Conservation (phyloP, 2,888 invertebrate species). For the Conistra vaccinii region DNA sequence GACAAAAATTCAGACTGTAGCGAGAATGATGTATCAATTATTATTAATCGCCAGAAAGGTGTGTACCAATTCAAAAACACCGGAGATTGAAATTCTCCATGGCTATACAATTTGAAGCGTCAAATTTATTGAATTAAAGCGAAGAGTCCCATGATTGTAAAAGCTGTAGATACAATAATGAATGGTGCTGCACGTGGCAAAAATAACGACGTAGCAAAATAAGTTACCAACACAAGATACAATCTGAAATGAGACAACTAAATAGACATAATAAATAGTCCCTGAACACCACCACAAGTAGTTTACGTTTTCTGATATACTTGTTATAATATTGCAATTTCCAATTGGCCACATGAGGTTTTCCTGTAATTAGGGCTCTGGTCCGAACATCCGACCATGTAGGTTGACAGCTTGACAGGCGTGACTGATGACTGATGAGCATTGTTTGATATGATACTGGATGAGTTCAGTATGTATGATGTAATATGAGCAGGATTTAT, state of each 20-base stretch:
- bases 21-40: constrained; percentile 29
- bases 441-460: constrained; percentile 63
- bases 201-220: constrained; percentile 20
- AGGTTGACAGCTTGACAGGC: constrained; percentile 70
- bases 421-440: constrained; percentile 73
- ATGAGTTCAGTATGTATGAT: constrained; percentile 6
- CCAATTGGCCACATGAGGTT: constrained; percentile 73
- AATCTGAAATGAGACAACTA: constrained; percentile 30
- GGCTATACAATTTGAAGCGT: constrained; percentile 29
- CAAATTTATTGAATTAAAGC: constrained; percentile 41
- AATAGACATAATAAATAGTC: constrained; percentile 14
- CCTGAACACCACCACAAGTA: constrained; percentile 22
- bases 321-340: constrained; percentile 69
- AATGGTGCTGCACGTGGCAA: neutral
- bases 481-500: neutral
- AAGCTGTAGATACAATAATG: neutral
- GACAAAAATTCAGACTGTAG: neutral
- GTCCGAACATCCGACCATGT: constrained; percentile 56
- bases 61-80: constrained; percentile 18
- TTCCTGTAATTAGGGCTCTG: constrained; percentile 77
- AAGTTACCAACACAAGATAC: constrained; percentile 12
- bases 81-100: constrained; percentile 44
- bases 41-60: neutral
- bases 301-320: constrained; percentile 27
- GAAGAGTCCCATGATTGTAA: constrained; percentile 24